Evolutionary conservation across 2,888 invertebrate genomes (phyloP).

Genomic region (Congeria kusceri): DNA sequence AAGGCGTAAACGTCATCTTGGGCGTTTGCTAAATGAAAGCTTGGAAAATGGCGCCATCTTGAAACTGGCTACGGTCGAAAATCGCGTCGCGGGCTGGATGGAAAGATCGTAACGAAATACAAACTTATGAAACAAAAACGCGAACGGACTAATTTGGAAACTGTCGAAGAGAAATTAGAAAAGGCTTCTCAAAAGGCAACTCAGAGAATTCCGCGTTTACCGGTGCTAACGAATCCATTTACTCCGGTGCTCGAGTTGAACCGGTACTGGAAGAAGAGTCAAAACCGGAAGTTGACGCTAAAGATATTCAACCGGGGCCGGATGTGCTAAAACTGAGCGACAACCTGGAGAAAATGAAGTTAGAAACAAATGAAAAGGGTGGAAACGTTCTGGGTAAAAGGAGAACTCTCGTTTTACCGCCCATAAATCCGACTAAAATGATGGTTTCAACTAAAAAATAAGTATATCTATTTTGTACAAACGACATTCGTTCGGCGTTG

Average conservation of each 20-base stretch:
- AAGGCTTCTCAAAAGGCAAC: not conserved
- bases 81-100: slow-evolving; percentile 36
- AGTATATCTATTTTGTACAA: no score
- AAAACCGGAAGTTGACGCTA: slow-evolving; percentile 17
- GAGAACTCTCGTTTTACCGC: slow-evolving; percentile 42
- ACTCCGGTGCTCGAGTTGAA: slow-evolving; percentile 18
- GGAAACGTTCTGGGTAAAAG: slow-evolving; percentile 1
- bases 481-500: no score
- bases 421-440: slow-evolving; percentile 39
- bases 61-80: slow-evolving; percentile 47
- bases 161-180: slow-evolving; percentile 42
- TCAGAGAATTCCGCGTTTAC: slow-evolving; percentile 33
- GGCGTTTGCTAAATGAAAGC: slow-evolving; percentile 65
- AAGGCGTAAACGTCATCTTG: slow-evolving; percentile 66
- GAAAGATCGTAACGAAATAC: slow-evolving; percentile 58
- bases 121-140: slow-evolving; percentile 49
- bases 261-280: slow-evolving; percentile 18
- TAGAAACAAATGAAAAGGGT: slow-evolving; percentile 9
- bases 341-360: slow-evolving; percentile 25
- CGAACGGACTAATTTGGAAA: slow-evolving; percentile 42
- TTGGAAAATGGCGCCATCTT: slow-evolving; percentile 68
- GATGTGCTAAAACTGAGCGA: slow-evolving; percentile 31
- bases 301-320: not conserved
- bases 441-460: slow-evolving; percentile 33
- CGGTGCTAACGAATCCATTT: slow-evolving; percentile 53